Conservation (phyloP, 2,888 invertebrate genomes). For the Xylophagus ater region DNA sequence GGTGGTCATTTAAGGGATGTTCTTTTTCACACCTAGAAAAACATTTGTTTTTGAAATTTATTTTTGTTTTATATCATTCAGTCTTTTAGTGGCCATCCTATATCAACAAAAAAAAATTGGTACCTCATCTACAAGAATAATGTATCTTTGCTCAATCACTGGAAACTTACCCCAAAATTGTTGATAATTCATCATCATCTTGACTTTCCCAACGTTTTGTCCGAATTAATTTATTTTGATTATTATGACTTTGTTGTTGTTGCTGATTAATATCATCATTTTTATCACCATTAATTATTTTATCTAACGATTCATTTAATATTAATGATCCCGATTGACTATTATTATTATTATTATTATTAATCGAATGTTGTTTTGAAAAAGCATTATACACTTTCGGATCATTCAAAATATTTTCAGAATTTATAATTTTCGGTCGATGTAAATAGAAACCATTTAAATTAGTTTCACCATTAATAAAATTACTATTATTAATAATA, state of each 20-base stretch:
- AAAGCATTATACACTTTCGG: constrained; percentile 20
- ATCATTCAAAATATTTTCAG: constrained; percentile 10
- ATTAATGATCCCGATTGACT: constrained; percentile 5
- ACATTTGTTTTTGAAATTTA: no score
- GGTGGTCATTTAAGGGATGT: no score
- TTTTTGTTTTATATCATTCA: no score
- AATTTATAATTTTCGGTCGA: constrained; percentile 15
- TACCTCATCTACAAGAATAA: no score
- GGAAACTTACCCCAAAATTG: constrained; percentile 64
- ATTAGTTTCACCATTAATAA: constrained; percentile 2
- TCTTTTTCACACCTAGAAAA: no score
- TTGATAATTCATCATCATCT: constrained; percentile 55
- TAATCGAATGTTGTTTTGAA: constrained; percentile 15
- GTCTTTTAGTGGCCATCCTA: no score
- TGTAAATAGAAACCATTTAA: constrained; percentile 20
- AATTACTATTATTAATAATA: constrained; percentile 11
- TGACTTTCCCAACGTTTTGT: constrained; percentile 6
- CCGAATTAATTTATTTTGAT: constrained; percentile 1
- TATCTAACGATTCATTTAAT: constrained; percentile 8
- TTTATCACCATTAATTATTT: constrained; percentile 12
- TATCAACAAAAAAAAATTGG: no score
- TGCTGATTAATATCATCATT: constrained; percentile 29
- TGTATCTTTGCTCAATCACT: no score
- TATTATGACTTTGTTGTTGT: constrained; percentile 25
- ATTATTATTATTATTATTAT: no score